Conservation (phyloP, 2,888 invertebrate species). For the Aphelenchoides bicaudatus region DNA sequence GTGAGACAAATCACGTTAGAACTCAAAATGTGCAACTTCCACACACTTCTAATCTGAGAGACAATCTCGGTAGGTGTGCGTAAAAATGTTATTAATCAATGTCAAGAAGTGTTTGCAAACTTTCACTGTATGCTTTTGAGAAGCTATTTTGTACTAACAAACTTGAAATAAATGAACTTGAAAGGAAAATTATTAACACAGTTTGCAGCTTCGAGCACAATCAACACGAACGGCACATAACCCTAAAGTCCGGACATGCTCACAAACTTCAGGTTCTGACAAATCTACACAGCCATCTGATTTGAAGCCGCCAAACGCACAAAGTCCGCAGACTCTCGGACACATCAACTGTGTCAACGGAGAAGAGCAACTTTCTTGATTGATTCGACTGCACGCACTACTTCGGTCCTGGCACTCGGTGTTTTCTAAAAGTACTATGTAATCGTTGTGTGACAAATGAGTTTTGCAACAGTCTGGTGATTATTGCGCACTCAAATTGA, state of each 20-base stretch:
- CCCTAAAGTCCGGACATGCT: slow-evolving; percentile 18
- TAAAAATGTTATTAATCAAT: too few species aligned
- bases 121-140: too few species aligned
- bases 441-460: background rate
- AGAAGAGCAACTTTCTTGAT: slow-evolving; percentile 27
- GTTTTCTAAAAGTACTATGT: slow-evolving; percentile 3
- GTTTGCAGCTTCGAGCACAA: slow-evolving; percentile 25
- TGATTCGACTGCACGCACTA: slow-evolving; percentile 25
- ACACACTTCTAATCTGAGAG: too few species aligned
- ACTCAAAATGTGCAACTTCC: too few species aligned
- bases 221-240: slow-evolving; percentile 26
- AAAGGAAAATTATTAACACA: slow-evolving; percentile 22
- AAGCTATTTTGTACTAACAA: too few species aligned
- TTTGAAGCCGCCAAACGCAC: slow-evolving; percentile 1
- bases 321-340: slow-evolving; percentile 23
- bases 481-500: background rate
- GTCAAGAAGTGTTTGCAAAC: too few species aligned
- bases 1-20: too few species aligned
- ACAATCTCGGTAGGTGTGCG: too few species aligned
- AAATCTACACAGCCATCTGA: slow-evolving; percentile 17
- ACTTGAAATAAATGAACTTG: background rate
- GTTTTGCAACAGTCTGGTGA: too few species aligned
- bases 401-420: slow-evolving; percentile 25
- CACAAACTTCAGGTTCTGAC: slow-evolving; percentile 24
- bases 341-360: slow-evolving; percentile 29